These are phyloP conservation scores for Dryas iulia DNA, from an alignment of 1,140 invertebrate species.

Conservation along the genomic window DNA sequence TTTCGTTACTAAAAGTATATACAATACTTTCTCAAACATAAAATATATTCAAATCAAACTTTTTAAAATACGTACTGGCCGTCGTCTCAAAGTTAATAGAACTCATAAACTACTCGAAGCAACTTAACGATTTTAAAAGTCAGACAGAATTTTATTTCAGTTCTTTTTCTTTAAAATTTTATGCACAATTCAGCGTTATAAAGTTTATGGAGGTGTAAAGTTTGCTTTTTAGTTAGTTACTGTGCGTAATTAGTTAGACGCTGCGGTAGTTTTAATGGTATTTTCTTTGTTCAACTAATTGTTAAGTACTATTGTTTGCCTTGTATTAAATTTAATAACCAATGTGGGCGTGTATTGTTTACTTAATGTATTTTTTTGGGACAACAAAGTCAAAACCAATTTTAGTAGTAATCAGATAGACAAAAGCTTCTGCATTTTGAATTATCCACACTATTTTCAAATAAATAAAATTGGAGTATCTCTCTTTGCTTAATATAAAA, in stretches of 20 bases:
- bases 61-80: background rate
- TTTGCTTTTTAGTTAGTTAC: constrained; percentile 55
- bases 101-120: background rate
- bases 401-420: background rate
- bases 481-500: too few species aligned
- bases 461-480: too few species aligned
- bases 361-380: background rate
- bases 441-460: too few species aligned
- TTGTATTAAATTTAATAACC: constrained; percentile 11
- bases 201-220: constrained; percentile 41
- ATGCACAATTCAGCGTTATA: constrained; percentile 32
- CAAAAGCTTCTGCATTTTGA: background rate
- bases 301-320: constrained; percentile 38
- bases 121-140: background rate
- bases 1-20: too few species aligned
- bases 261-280: constrained; percentile 47
- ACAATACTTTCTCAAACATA: too few species aligned
- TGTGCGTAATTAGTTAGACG: constrained; percentile 49
- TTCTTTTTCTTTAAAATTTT: constrained; percentile 29
- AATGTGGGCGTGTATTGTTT: background rate
- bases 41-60: background rate
- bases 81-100: background rate
- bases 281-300: constrained; percentile 56
- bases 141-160: constrained; percentile 2
- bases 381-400: background rate